A percentile compares a stretch with the other conserved stretches of the same genome.
These are phyloP conservation scores for Drosophila teissieri DNA, from an alignment of 1,140 invertebrate species.

Conservation along the genomic window DNA sequence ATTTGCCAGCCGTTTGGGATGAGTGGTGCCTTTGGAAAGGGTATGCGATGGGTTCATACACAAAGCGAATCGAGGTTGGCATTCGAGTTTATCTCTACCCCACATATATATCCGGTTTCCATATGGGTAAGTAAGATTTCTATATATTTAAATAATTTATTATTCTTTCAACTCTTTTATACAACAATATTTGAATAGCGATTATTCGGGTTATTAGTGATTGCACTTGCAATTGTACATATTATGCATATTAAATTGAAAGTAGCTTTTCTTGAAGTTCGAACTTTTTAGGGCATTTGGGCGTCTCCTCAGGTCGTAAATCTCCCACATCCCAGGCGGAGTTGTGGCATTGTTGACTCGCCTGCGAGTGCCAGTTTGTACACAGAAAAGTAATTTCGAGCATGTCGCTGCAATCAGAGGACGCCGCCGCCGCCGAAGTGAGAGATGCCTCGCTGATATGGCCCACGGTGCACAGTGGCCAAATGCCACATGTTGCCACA, in stretches of 20 bases:
- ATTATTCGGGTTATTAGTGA: too few relatives aligned
- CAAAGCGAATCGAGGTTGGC: too few relatives aligned
- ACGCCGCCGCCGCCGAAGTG: constrained; percentile 63
- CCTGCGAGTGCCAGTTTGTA: constrained; percentile 58
- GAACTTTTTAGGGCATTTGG: constrained; percentile 1
- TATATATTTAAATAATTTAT: too few relatives aligned
- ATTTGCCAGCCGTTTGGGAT: constrained; percentile 21
- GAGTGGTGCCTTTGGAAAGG: constrained; percentile 18
- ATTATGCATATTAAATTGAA: too few relatives aligned
- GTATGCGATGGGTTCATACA: constrained; percentile 4
- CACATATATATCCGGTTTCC: too few relatives aligned
- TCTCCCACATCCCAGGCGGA: constrained; percentile 23
- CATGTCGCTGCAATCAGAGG: constrained; percentile 76
- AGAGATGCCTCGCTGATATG: constrained; percentile 70
- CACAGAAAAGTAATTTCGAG: constrained; percentile 81
- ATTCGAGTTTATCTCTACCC: neutral
- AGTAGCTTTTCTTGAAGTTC: neutral
- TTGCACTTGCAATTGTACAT: neutral
- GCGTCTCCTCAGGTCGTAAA: neutral
- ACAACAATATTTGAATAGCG: too few relatives aligned
- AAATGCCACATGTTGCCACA: neutral
- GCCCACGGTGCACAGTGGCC: constrained; percentile 35
- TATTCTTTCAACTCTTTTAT: too few relatives aligned
- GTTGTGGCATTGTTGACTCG: constrained; percentile 29
- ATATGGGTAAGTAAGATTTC: neutral